Conservation (phyloP, 2,113 vertebrate genomes). For the Recurvirostra avosetta region DNA sequence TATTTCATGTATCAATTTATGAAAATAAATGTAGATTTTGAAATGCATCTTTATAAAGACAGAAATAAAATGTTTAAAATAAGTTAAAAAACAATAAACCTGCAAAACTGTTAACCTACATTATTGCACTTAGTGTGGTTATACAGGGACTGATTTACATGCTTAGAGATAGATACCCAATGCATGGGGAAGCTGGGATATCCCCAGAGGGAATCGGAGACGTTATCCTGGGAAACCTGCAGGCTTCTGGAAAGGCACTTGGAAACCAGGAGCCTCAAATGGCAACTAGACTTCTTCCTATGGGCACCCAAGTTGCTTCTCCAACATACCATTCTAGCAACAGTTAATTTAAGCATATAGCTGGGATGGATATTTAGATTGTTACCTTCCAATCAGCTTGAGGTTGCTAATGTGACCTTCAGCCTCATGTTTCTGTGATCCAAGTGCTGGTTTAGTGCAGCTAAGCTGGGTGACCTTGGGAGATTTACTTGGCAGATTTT, state of each 20-base stretch:
- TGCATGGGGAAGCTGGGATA: neutral
- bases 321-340: too few species aligned
- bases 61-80: neutral
- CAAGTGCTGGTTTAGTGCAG: neutral
- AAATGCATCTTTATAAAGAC: neutral
- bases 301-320: neutral
- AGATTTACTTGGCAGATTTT: neutral
- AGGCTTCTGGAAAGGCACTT: neutral
- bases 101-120: neutral
- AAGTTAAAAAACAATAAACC: neutral
- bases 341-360: neutral
- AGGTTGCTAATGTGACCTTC: neutral
- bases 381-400: neutral
- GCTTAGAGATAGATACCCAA: neutral
- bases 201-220: neutral
- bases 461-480: neutral
- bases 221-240: neutral
- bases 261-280: neutral
- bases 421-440: neutral
- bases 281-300: neutral
- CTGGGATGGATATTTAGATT: neutral
- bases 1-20: neutral
- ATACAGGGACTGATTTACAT: neutral
- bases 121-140: neutral
- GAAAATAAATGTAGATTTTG: neutral